Conservation (phyloP, 2,797 vertebrate species). For the Setipinna tenuifilis region DNA sequence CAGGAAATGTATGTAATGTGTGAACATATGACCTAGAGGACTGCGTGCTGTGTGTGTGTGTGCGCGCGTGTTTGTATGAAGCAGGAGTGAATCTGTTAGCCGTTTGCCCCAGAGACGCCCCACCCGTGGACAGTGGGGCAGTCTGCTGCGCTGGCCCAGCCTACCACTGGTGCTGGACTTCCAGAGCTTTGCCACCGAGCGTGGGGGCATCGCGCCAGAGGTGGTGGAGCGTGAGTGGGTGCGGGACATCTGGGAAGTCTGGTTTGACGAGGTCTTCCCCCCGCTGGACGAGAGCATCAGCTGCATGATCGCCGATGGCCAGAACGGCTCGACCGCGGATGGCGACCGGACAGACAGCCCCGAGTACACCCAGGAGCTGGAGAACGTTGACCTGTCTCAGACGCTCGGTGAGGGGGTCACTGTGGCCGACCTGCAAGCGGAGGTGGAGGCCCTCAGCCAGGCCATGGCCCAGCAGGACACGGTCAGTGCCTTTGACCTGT, state of each 20-base stretch:
- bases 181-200: conserved; percentile 58
- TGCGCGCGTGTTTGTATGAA: background rate
- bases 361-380: conserved; percentile 22
- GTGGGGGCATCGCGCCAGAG: conserved; percentile 56
- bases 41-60: background rate
- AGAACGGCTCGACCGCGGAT: background rate
- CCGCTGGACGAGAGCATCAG: conserved; percentile 46
- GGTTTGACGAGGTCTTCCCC: conserved; percentile 63
- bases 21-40: background rate
- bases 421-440: conserved; percentile 59
- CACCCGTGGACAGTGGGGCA: conserved; percentile 25
- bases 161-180: conserved; percentile 66
- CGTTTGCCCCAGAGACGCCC: conserved; percentile 23
- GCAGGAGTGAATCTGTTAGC: conserved; percentile 50
- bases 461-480: conserved; percentile 61
- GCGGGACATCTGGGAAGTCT: conserved; percentile 58
- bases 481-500: conserved; percentile 66
- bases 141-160: conserved; percentile 55
- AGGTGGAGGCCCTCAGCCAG: conserved; percentile 64
- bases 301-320: conserved; percentile 9
- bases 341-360: conserved; percentile 28
- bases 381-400: conserved; percentile 41
- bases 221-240: conserved; percentile 55
- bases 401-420: conserved; percentile 39
- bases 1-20: background rate